Percentiles rank a stretch among this genome's conserved stretches.
Conservation (phyloP, 2,113 vertebrate species). For the Ivindomyrus marchei region DNA sequence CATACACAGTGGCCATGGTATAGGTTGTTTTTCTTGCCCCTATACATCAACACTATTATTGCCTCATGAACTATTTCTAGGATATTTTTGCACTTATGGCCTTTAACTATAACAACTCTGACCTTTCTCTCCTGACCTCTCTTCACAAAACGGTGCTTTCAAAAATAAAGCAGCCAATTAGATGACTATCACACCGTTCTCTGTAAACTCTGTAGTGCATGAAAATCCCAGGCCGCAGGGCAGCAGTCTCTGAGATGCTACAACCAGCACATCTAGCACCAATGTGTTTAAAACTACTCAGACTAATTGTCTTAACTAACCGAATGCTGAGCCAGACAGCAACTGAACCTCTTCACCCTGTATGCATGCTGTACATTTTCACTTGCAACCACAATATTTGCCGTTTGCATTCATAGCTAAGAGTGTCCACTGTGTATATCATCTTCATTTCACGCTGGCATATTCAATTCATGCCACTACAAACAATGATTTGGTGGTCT, state of each 20-base stretch:
- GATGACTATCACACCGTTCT: not conserved
- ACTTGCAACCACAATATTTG: not conserved
- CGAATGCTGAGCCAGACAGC: not conserved
- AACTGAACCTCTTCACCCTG: not conserved
- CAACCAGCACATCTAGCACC: not conserved
- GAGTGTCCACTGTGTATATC: not conserved
- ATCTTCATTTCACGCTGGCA: not conserved
- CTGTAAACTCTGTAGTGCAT: not conserved
- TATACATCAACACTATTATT: not conserved
- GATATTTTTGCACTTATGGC: not conserved
- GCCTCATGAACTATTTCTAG: not conserved
- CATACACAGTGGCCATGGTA: not conserved
- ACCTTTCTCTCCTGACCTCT: not conserved
- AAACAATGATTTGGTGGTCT: not conserved
- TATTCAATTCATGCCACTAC: not conserved
- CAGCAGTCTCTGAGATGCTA: not conserved
- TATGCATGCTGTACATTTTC: not conserved
- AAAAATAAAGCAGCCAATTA: not conserved
- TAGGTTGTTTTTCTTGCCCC: not conserved
- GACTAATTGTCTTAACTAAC: not conserved
- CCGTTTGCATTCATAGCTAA: not conserved
- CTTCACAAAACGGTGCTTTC: not conserved
- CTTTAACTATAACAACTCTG: not conserved
- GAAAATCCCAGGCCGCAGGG: not conserved
- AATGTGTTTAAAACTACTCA: not conserved